These are phyloP conservation scores for Heterodera schachtii DNA, from an alignment of 1,140 invertebrate genomes.

Conservation along the genomic window DNA sequence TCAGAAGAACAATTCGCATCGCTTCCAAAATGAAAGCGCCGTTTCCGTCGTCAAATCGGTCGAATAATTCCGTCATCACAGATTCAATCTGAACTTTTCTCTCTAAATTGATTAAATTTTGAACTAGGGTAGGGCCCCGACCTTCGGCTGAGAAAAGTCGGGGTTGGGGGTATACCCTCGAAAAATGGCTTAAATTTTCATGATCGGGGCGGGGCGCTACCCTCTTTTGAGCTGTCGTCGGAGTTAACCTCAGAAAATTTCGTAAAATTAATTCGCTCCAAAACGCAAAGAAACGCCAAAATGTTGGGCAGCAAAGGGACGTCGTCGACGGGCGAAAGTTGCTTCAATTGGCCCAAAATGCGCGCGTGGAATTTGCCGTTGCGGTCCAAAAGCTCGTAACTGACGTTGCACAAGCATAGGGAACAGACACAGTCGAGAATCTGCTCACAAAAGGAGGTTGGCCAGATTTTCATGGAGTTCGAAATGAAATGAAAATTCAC, in stretches of 20 bases:
- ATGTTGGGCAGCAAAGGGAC: conserved; percentile 25
- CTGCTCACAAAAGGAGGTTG: background rate
- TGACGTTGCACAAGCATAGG: conserved; percentile 27
- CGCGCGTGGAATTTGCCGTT: conserved; percentile 37
- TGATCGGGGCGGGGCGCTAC: no score
- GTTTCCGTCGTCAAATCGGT: conserved; percentile 34
- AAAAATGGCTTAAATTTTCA: no score
- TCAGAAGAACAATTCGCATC: conserved; percentile 33
- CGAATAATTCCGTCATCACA: conserved; percentile 15
- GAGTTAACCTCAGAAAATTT: conserved; percentile 29
- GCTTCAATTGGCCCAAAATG: conserved; percentile 28
- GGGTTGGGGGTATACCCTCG: no score
- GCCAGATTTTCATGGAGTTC: background rate
- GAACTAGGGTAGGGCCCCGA: no score
- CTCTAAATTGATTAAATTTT: background rate
- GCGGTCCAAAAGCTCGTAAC: conserved; percentile 35
- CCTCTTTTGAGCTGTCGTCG: background rate
- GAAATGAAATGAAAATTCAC: background rate
- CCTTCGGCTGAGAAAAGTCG: no score
- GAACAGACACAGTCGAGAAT: conserved; percentile 25
- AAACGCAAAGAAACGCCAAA: conserved; percentile 33
- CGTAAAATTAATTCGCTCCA: conserved; percentile 23
- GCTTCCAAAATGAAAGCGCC: conserved; percentile 29
- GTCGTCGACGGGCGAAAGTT: conserved; percentile 35
- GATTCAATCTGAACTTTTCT: background rate